Conservation (phyloP, 2,888 invertebrate species). For the Monoplex corrugatus region DNA sequence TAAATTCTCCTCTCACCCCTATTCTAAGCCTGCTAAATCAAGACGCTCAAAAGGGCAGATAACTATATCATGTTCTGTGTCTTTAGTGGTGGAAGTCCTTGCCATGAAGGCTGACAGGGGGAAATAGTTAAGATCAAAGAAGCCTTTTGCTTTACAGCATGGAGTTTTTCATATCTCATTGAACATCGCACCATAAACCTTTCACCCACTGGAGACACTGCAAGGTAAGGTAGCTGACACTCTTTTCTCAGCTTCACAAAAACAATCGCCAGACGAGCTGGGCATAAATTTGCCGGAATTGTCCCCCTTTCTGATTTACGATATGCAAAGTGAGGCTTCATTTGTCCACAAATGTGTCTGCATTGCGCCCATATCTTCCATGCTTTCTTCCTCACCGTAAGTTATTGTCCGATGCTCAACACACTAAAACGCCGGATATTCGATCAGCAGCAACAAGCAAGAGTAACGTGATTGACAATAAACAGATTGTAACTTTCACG, state of each 20-base stretch:
- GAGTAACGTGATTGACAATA: slow-evolving; percentile 7
- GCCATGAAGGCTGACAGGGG: background rate
- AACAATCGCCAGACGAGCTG: background rate
- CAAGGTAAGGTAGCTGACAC: no score
- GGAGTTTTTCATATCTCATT: slow-evolving; percentile 19
- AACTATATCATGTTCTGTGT: slow-evolving; percentile 14
- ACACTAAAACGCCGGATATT: background rate
- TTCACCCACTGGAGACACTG: no score
- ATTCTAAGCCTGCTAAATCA: slow-evolving; percentile 3
- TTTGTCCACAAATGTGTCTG: background rate
- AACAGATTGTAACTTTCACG: slow-evolving; percentile 21
- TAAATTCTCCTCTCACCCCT: background rate
- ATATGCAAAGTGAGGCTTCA: slow-evolving; percentile 12
- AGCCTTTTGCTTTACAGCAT: background rate
- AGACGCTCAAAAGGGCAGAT: slow-evolving; percentile 39
- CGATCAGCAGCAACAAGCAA: slow-evolving; percentile 20
- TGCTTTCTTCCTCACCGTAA: slow-evolving; percentile 4
- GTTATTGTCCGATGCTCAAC: background rate
- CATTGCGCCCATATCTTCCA: background rate
- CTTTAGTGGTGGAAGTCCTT: background rate
- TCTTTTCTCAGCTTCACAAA: no score
- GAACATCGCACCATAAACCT: slow-evolving; percentile 2
- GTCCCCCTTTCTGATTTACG: background rate
- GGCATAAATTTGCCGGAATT: slow-evolving; percentile 1
- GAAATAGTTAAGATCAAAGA: background rate